Evolutionary conservation across 1,140 invertebrate genomes (phyloP).

Genomic region (Drosophila teissieri): DNA sequence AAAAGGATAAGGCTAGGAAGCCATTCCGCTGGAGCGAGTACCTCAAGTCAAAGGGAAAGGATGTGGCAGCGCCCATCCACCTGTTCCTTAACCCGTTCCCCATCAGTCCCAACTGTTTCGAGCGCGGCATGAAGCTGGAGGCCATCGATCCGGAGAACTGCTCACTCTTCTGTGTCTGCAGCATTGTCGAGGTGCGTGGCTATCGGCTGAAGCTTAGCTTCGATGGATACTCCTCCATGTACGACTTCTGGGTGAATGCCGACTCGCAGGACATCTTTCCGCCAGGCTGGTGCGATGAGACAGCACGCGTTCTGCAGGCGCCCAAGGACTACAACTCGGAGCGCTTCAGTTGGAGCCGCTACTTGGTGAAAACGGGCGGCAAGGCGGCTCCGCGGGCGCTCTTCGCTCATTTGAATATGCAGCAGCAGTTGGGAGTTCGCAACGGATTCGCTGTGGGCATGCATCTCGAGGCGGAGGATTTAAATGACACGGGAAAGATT

Average conservation of each 20-base stretch:
- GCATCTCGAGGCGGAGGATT: constrained; percentile 98
- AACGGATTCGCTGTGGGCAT: constrained; percentile 88
- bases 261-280: constrained; percentile 96
- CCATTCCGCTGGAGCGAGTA: constrained; percentile 76
- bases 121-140: constrained; percentile 96
- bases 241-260: constrained; percentile 97
- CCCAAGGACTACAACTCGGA: constrained; percentile 89
- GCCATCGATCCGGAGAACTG: constrained; percentile 97
- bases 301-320: constrained; percentile 89
- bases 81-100: constrained; percentile 92
- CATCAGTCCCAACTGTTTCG: constrained; percentile 89
- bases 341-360: constrained; percentile 93
- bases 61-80: constrained; percentile 88
- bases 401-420: constrained; percentile 87
- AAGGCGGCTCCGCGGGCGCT: constrained; percentile 91
- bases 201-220: constrained; percentile 95
- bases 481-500: constrained; percentile 92
- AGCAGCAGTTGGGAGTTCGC: constrained; percentile 27
- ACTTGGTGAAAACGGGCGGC: constrained; percentile 91
- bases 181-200: constrained; percentile 92
- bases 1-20: constrained; percentile 11
- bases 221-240: constrained; percentile 95
- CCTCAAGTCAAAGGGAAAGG: constrained; percentile 43
- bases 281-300: constrained; percentile 96
- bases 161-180: constrained; percentile 94